Evolutionary conservation across 2,888 invertebrate genomes (phyloP).

Genomic region (Stenotaenia linearis): DNA sequence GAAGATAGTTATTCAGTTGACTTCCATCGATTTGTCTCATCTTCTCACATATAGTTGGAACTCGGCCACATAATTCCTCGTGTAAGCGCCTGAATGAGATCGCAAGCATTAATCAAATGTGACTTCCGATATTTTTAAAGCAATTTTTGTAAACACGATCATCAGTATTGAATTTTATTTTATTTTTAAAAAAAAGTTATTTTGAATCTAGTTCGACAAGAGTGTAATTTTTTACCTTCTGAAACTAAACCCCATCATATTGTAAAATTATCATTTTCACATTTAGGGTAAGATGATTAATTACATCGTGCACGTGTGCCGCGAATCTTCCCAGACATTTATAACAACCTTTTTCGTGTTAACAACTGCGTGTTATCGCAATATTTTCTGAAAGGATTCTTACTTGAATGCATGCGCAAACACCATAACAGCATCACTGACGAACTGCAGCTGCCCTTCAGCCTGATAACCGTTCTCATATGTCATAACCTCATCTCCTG

Average conservation of each 20-base stretch:
- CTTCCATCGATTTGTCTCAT: conserved; percentile 88
- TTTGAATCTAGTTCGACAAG: no score
- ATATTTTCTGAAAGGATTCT: not conserved
- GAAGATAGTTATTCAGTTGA: conserved; percentile 71
- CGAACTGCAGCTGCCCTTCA: conserved; percentile 91
- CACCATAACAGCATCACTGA: conserved; percentile 91
- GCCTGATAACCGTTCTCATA: conserved; percentile 69
- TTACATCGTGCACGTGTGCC: not conserved
- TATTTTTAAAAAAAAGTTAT: no score
- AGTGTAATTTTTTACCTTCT: no score
- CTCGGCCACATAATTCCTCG: conserved; percentile 65
- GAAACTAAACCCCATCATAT: no score
- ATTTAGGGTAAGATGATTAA: not conserved
- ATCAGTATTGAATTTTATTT: no score
- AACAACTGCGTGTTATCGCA: not conserved
- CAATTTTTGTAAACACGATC: no score
- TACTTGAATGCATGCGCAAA: conserved; percentile 73
- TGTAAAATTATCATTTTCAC: not conserved
- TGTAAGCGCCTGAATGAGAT: conserved; percentile 72
- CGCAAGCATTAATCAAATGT: conserved; percentile 15
- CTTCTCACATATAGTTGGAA: conserved; percentile 71
- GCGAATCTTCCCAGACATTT: not conserved
- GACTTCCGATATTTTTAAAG: not conserved
- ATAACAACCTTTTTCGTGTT: not conserved
- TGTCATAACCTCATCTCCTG: conserved; percentile 68